phyloP scores from a whole-genome alignment of 2,113 vertebrate genomes.

The Riparia riparia region DNA sequence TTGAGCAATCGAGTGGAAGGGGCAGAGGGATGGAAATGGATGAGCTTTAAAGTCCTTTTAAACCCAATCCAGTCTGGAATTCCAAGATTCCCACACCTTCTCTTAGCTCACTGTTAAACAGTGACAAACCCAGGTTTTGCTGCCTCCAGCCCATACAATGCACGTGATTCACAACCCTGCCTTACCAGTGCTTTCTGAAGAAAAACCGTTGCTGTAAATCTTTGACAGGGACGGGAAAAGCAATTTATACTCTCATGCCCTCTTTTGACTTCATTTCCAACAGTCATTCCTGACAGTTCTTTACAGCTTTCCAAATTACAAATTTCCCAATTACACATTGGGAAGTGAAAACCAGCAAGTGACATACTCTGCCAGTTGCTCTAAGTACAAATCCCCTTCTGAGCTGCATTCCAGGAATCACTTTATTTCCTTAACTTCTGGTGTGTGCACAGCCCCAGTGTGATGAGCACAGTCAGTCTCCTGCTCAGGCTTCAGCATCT shows the following conservation, averaged over 20 bases:
- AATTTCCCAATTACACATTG: background rate
- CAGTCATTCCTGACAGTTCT: background rate
- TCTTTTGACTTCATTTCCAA: conserved; percentile 8
- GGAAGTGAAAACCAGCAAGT: background rate
- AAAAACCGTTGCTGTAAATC: background rate
- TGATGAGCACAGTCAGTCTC: background rate
- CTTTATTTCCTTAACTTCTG: background rate
- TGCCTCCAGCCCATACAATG: background rate
- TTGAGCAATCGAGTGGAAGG: background rate
- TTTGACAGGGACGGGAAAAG: background rate
- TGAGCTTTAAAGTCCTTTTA: background rate
- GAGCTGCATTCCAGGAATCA: background rate
- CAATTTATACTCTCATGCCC: background rate
- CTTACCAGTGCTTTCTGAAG: background rate
- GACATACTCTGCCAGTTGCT: background rate
- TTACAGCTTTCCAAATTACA: conserved; percentile 4
- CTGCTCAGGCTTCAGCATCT: background rate
- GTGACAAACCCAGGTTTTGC: background rate
- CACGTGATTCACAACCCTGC: background rate
- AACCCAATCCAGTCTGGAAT: background rate
- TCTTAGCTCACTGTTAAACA: background rate
- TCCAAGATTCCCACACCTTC: background rate
- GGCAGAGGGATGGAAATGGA: background rate
- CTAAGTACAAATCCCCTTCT: background rate
- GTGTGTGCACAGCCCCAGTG: background rate